Evolutionary conservation across 1,140 invertebrate species (phyloP).

Genomic region (Agrypnia vestita): DNA sequence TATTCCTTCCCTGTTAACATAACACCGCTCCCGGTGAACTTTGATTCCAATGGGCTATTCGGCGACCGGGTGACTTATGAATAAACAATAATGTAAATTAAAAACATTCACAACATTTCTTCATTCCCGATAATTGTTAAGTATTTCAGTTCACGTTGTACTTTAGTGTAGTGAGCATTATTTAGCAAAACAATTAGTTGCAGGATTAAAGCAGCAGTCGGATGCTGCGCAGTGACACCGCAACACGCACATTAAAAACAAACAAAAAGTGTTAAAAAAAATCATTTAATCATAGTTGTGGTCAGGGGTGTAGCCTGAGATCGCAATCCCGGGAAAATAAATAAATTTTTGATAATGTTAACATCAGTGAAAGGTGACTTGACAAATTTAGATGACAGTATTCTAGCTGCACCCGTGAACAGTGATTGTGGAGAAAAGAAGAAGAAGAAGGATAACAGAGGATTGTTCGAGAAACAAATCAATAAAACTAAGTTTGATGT

Average conservation of each 20-base stretch:
- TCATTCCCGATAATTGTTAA: slow-evolving; percentile 27
- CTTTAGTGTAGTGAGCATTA: slow-evolving; percentile 18
- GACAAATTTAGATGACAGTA: slow-evolving; percentile 25
- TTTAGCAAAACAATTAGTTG: neutral
- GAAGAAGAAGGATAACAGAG: slow-evolving; percentile 41
- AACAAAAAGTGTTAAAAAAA: slow-evolving; percentile 1
- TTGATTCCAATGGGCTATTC: slow-evolving; percentile 27
- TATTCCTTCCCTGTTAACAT: too few relatives aligned
- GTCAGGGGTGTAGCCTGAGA: neutral
- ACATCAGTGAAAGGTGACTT: slow-evolving; percentile 52
- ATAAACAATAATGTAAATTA: slow-evolving; percentile 37
- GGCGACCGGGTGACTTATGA: slow-evolving; percentile 32
- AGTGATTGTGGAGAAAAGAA: slow-evolving; percentile 21
- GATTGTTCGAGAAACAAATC: slow-evolving; percentile 58
- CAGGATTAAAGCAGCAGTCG: slow-evolving; percentile 15
- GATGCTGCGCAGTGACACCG: slow-evolving; percentile 9
- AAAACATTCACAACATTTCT: slow-evolving; percentile 4
- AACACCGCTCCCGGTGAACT: neutral
- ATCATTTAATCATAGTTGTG: neutral
- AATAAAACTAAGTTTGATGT: slow-evolving; percentile 54
- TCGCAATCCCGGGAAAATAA: neutral
- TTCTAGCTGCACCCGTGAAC: slow-evolving; percentile 27
- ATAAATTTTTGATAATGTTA: slow-evolving; percentile 38
- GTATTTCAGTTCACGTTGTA: slow-evolving; percentile 5
- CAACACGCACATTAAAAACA: neutral